Base-by-base conservation (phyloP, 2,797 vertebrate species). In the Cottoperca gobio region DNA sequence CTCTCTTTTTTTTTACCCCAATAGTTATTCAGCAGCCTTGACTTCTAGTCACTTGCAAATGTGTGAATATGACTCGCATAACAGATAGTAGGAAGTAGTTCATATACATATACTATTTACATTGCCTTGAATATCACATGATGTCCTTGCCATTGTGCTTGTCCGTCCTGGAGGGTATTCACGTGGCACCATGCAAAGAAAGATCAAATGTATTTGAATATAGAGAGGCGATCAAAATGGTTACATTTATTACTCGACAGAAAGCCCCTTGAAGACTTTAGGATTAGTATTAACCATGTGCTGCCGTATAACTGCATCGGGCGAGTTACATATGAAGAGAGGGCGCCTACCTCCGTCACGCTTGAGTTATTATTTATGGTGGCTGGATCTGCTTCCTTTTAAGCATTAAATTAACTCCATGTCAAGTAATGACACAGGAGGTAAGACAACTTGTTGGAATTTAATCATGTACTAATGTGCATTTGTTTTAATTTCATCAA, bases 381-480 rank as follows among this genome's bases (percentile, higher is more conserved):
- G 70, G 76, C 66, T 72, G 53, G 52, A 66, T 58, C 42, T 9
- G 50, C 58, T 62, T 70, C 35, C 17, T 48, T n/a, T 59, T 61
- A 60, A 37, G 53, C 49, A 73, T 82, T 81, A 81, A 91, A 88
- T 84, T 55, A 88, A 86, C 71, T 63, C 54, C 53, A 16, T 61
- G 72, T 87, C 75, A 71, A 81, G 69, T 77, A 63, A 52, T 76
- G 75, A 85, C 77, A 78, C 54, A 70, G 64, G 70, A 80, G 77
- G 61, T 83, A 88, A 62, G 81, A 81, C 85, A 85, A 77, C 89
- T 86, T 87, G 83, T 81, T 60, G 11, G 79, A 76, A 83, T 85
- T 76, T 84, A 90, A 92, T 92, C 87, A 88, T 63, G 26, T 71
- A 59, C 73, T 79, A 75, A 87, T 86, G 69, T 86, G 77, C 74